Evolutionary conservation across 2,797 vertebrate species (phyloP).

Genomic region (Lepilemur septentrionalis): DNA sequence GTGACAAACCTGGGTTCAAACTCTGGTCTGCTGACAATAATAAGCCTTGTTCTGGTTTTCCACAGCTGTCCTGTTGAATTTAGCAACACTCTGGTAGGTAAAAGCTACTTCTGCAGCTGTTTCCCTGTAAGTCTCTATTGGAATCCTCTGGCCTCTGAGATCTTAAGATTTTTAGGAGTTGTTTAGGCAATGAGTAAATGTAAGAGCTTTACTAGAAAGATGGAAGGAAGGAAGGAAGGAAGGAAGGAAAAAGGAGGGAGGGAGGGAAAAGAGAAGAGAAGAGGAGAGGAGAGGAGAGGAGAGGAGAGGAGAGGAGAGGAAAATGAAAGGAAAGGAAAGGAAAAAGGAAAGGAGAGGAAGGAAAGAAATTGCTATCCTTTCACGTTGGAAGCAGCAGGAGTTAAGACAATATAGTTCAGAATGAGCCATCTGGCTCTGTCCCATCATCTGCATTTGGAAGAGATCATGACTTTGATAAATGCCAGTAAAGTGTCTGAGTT

Average conservation of each 20-base stretch:
- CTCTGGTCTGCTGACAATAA: background rate
- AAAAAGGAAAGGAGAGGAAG: background rate
- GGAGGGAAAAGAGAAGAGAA: accelerated
- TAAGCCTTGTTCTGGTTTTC: background rate
- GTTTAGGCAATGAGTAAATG: background rate
- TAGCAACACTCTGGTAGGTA: background rate
- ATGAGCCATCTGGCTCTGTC: slow-evolving; percentile 37
- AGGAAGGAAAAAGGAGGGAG: no score
- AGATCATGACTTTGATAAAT: slow-evolving; percentile 66
- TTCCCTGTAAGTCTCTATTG: background rate
- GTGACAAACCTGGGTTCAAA: background rate
- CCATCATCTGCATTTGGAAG: slow-evolving; percentile 28
- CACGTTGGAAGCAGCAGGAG: background rate
- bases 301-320: no score
- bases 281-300: no score
- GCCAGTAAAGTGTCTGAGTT: background rate
- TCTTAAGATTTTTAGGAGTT: background rate
- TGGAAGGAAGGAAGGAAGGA: background rate
- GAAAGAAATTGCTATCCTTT: background rate
- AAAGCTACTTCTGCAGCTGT: background rate
- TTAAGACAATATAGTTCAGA: background rate
- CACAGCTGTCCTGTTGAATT: background rate
- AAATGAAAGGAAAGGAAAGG: no score
- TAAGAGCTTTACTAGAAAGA: background rate
- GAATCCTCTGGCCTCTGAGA: background rate